A percentile compares a stretch with the other conserved stretches of the same genome.
Conservation (phyloP, 2,797 vertebrate species). For the Sternarchorhynchus goeldii region DNA sequence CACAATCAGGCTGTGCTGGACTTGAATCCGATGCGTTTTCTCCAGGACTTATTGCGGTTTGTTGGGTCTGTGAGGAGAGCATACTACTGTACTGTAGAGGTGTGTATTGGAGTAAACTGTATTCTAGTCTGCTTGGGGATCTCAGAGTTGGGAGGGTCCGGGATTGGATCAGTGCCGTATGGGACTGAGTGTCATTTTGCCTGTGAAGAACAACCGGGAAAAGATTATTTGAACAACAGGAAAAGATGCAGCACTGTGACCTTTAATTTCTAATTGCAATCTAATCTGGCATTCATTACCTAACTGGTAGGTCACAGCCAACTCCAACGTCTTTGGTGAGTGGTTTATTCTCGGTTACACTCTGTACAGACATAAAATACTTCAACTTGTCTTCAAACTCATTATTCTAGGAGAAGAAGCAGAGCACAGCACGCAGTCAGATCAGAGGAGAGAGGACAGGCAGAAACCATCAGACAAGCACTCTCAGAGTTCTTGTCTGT, state of each 20-base stretch:
- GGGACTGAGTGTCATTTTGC: conserved; percentile 40
- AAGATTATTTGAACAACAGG: conserved; percentile 37
- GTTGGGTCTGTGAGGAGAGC: conserved; percentile 53
- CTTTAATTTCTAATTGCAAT: conserved; percentile 26
- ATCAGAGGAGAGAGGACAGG: conserved; percentile 63
- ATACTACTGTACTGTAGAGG: conserved; percentile 74
- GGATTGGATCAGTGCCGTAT: conserved; percentile 50
- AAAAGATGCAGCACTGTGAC: conserved; percentile 31
- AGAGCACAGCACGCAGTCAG: conserved; percentile 75
- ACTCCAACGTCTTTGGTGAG: conserved; percentile 88
- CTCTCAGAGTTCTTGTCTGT: conserved; percentile 11
- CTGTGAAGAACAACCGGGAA: conserved; percentile 65
- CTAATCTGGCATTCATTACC: conserved; percentile 74
- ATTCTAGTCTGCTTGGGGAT: conserved; percentile 70
- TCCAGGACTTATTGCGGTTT: conserved; percentile 20
- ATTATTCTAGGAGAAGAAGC: conserved; percentile 88
- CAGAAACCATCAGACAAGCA: conserved; percentile 33
- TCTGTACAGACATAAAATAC: conserved; percentile 89
- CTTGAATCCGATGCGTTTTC: conserved; percentile 44
- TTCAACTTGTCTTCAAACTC: conserved; percentile 96
- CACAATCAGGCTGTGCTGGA: conserved; percentile 39
- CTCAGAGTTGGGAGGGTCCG: conserved; percentile 45
- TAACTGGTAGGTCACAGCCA: conserved; percentile 83
- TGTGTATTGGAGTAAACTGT: conserved; percentile 73
- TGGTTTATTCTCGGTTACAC: conserved; percentile 71